Evolutionary conservation across 2,888 invertebrate genomes (phyloP), one percentile per base, ranked within the genome.

Genomic region (Zelleria hepariella): DNA sequence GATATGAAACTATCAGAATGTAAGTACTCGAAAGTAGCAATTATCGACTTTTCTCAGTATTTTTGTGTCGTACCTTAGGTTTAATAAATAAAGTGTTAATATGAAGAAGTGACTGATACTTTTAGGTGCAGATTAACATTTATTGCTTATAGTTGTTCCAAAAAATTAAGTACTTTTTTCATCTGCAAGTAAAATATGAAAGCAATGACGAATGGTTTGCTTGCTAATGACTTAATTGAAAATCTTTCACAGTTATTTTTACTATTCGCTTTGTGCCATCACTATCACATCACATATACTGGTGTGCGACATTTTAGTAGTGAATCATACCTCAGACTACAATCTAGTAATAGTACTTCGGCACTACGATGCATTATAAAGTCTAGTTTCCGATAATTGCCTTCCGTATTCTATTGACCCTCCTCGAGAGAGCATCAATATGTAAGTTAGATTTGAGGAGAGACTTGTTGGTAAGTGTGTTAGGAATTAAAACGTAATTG

Each of bases 131-230:
- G 8, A 51, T 20, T 51, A 23, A 23, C 18, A 21, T 20, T 10
- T 51, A 51, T 20, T 20, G 51, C 23, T 21, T 21, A 51, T 20
- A 20, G 20, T 4, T 21, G 23, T 51, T 21, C 51, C 8, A 8
- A 51, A 51, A 20, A 51, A 51, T 51, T 51, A 42, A 51, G 51
- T n/a, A 23, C 23, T 51, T 18, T 21, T 18, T 20, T 18, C 54
- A 62, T 63, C 63, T 65, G 71, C 62, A 73, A 70, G 64, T 68
- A 63, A 70, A 71, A 70, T 65, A 51, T 51, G 51, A 20, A 51
- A 51, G 51, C 20, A 21, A 23, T 51, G 51, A 51, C 23, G 8
- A 51, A 51, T 20, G 21, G 23, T 51, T 42, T 15, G 15, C 15
- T 42, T 10, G 32, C 32, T 32, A 5, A 32, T 5, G n/a, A n/a